phyloP scores from a whole-genome alignment of 1,140 invertebrate genomes.

The Monomorium pharaonis region DNA sequence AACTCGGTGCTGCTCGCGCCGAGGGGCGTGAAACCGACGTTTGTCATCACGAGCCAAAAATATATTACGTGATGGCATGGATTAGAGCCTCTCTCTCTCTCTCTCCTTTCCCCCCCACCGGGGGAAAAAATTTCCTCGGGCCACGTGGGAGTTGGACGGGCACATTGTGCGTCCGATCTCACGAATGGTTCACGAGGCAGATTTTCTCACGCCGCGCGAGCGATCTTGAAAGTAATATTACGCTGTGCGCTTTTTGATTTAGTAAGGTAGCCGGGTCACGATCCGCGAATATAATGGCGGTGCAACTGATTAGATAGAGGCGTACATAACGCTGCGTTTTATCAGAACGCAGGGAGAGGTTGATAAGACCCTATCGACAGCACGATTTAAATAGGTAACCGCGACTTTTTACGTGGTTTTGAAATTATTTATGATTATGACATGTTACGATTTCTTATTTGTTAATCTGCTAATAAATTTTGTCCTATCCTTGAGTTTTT shows the following conservation, averaged over 20 bases:
- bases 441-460: not conserved
- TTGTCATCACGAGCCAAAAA: conserved; percentile 44
- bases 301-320: conserved; percentile 64
- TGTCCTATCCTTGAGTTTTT: not conserved
- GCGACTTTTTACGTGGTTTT: not conserved
- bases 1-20: not conserved
- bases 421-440: not conserved
- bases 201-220: conserved; percentile 56
- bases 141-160: conserved; percentile 20
- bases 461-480: not conserved
- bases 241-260: conserved; percentile 26
- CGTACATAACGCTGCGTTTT: not conserved
- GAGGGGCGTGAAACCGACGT: conserved; percentile 23
- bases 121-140: conserved; percentile 12
- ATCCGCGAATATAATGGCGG: not conserved
- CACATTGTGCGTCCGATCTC: conserved; percentile 39
- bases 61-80: conserved; percentile 38
- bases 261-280: conserved; percentile 19
- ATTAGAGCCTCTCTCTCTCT: conserved; percentile 22
- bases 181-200: not conserved
- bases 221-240: conserved; percentile 57
- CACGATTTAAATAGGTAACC: not conserved
- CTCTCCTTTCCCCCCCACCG: not conserved
- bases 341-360: not conserved
- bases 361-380: conserved; percentile 20